Base-by-base conservation (phyloP, 2,113 vertebrate species). In the Anoura caudifer region DNA sequence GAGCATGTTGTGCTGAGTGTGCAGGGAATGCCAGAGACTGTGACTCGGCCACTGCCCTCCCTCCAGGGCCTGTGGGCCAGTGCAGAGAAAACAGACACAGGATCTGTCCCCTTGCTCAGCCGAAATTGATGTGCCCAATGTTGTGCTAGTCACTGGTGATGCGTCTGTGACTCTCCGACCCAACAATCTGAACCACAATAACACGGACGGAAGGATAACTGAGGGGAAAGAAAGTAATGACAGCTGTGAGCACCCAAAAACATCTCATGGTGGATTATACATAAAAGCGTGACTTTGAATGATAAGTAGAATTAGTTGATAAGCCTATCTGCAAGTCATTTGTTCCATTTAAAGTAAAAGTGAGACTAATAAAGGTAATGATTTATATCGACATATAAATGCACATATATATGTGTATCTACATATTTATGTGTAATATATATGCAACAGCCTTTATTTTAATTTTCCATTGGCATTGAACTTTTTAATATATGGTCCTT, bases 401-500 rank as follows among this genome's bases (percentile, higher is more conserved):
- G 33, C 20, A 54, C 17, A 69, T 26, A 28, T 31, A 45, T 59
- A 1, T 61, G 9, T 28, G 10, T 61, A 76, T 1, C 47, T 9
- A 36, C 16, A 41, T 9, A 43, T 14, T 26, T 84, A 8, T 76
- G 28, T 61, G 43, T 61, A 33, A 38, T 47, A 24, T 52, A n/a
- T 36, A 33, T 59, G 36, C 36, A 41, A 22, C 41, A 61, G 65
- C 77, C 72, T 95, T 94, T 59, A 81, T 77, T 77, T 70, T 75
- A 59, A 38, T 73, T 96, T 94, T 15, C 59, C n/a, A 15, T 82
- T 88, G 33, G 15, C 77, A 63, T 5, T 91, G 12, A 26, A 31
- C 47, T 86, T 96, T 95, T 88, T 83, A 93, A 92, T 93, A 79
- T 63, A 87, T 77, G 26, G 16, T 85, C 97, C 89, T 19, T 19